Evolutionary conservation across 2,888 invertebrate genomes (phyloP).

Genomic region (Cheilosia impressa): DNA sequence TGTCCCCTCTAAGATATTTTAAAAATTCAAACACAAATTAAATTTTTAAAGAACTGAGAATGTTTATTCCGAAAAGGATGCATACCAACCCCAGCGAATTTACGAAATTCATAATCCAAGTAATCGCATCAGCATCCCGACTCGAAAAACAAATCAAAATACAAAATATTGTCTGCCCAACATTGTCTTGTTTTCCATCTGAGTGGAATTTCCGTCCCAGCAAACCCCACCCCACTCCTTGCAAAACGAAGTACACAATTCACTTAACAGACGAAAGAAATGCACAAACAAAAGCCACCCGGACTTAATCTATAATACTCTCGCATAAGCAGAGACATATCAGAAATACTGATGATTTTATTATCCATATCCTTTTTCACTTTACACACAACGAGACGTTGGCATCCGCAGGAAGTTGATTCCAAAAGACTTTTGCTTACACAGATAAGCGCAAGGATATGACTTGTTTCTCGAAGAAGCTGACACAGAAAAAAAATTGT

Average conservation of each 20-base stretch:
- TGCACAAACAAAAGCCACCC: not conserved
- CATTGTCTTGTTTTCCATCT: conserved; percentile 7
- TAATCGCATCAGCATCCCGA: not conserved
- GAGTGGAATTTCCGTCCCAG: not conserved
- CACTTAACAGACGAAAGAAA: conserved; percentile 17
- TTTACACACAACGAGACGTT: conserved; percentile 56
- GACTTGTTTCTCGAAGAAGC: conserved; percentile 8
- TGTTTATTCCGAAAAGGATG: too few relatives aligned
- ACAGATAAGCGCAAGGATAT: conserved; percentile 18
- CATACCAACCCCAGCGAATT: too few relatives aligned
- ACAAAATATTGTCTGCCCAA: not conserved
- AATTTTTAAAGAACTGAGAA: too few relatives aligned
- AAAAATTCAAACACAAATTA: too few relatives aligned
- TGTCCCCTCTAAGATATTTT: too few relatives aligned
- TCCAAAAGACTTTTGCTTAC: conserved; percentile 22
- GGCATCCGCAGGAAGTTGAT: conserved; percentile 40
- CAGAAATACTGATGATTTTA: conserved; percentile 65
- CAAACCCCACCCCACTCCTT: too few relatives aligned
- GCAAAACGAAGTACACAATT: not conserved
- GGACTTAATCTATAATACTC: conserved; percentile 17
- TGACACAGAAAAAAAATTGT: not conserved
- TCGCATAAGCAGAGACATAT: conserved; percentile 35
- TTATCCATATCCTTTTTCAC: conserved; percentile 68
- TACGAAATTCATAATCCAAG: too few relatives aligned
- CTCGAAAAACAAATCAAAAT: not conserved